A percentile compares a stretch with the other conserved stretches of the same genome.
phyloP scores from a whole-genome alignment of 2,888 invertebrate genomes.

The Autographa pulchrina region DNA sequence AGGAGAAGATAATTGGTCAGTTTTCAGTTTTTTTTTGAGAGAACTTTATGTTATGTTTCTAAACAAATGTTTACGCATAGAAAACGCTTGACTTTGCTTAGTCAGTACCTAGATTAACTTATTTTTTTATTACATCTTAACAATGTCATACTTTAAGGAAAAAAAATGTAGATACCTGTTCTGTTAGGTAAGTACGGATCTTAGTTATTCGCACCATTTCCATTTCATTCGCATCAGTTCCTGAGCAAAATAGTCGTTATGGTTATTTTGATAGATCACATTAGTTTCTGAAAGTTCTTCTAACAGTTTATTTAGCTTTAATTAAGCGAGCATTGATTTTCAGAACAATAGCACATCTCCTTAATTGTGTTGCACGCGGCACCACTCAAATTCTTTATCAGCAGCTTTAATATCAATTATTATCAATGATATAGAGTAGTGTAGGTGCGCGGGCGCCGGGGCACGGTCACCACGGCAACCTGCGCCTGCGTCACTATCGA shows the following conservation, averaged over 20 bases:
- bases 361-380: conserved; percentile 76
- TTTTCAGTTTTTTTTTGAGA: not conserved
- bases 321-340: not conserved
- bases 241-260: no score
- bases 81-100: no score
- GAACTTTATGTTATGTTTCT: not conserved
- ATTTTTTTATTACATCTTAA: no score
- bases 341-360: conserved; percentile 41
- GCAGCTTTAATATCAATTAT: conserved; percentile 74
- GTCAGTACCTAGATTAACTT: no score
- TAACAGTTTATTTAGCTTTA: not conserved
- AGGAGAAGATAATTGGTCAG: conserved; percentile 64
- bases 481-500: conserved; percentile 47
- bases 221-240: no score
- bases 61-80: not conserved
- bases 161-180: no score
- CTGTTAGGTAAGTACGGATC: no score
- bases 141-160: no score
- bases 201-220: no score
- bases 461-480: conserved; percentile 38
- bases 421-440: conserved; percentile 60
- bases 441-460: conserved; percentile 12
- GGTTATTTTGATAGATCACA: no score
- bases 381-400: conserved; percentile 66
- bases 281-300: not conserved